Evolutionary conservation across 2,113 vertebrate genomes (phyloP), one percentile per base, ranked within the genome.

Genomic region (Cyprinodon brontotheroides): DNA sequence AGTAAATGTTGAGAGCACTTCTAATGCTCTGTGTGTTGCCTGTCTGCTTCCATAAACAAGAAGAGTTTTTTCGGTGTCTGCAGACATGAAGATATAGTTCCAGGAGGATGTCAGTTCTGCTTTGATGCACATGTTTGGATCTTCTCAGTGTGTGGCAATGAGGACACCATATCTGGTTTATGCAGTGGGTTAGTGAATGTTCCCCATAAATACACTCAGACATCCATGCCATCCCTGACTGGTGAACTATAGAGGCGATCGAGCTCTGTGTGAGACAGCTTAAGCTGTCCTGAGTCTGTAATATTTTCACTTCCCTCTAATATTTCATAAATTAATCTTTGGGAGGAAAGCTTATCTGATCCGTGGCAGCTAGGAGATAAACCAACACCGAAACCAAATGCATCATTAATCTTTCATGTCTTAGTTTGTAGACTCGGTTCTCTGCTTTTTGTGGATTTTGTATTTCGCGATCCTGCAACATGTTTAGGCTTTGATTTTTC

Each of bases 321-420:
- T 48, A 3, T 81, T 81, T 65, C 68, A 76, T 79, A 68, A 69
- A 65, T 78, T 40, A 71, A 45, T 39, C 50, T n/a, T 41, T 41
- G 39, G 70, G 65, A 75, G 71, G 20, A 82, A 68, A 76, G 43
- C 65, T 66, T n/a, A 10, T 22, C 53, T 38, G 70, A 29, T 2
- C 59, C 38, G 15, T 61, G 65, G 37, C 20, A 48, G 17, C 53
- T 22, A 40, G 47, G 41, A 68, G 48, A 50, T 12, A 41, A 0
- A 20, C n/a, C 14, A 57, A 53, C 20, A 4, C 50, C 20, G 7
- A 53, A 57, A n/a, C 50, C 11, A 29, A 20, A 70, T 70, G 11
- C 68, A 65, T 66, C 43, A 22, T 38, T 63, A 13, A 65, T 57
- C 61, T 73, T 68, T 3, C n/a, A 4, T 9, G 61, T 48, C 38